Percentiles rank a stretch among this genome's conserved stretches.
Evolutionary conservation across 2,113 vertebrate species (phyloP).

Genomic region (Epinephelus lanceolatus): DNA sequence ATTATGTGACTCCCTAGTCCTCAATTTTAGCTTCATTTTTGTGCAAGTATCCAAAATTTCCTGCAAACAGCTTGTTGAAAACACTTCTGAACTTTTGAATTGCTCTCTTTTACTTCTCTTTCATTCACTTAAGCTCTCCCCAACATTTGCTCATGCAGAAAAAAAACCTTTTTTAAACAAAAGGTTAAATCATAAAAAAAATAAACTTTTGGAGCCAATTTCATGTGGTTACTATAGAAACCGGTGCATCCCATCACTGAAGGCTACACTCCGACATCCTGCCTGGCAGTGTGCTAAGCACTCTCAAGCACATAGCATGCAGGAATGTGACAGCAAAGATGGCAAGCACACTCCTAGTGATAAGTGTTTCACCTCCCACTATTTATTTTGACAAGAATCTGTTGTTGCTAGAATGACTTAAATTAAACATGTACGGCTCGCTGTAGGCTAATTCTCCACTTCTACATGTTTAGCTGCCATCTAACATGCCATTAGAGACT

Average conservation of each 20-base stretch:
- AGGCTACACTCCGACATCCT: neutral
- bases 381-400: conserved; percentile 58
- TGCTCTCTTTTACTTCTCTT: conserved; percentile 26
- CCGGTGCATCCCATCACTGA: neutral
- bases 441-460: conserved; percentile 41
- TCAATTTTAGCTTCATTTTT: neutral
- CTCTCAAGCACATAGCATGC: conserved; percentile 21
- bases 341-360: conserved; percentile 4
- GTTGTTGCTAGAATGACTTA: conserved; percentile 7
- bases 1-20: neutral
- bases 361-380: conserved; percentile 58
- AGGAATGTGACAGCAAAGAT: conserved; percentile 43
- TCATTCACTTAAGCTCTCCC: neutral
- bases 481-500: conserved; percentile 36
- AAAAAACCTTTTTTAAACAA: neutral
- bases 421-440: conserved; percentile 49
- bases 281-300: conserved; percentile 6
- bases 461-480: conserved; percentile 32
- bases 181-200: conserved; percentile 28
- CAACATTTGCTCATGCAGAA: conserved; percentile 29
- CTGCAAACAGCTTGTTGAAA: conserved; percentile 23
- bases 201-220: conserved; percentile 3
- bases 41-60: neutral
- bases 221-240: conserved; percentile 57
- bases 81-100: conserved; percentile 39